Conservation (phyloP, 1,140 invertebrate species). For the Drosophila auraria region DNA sequence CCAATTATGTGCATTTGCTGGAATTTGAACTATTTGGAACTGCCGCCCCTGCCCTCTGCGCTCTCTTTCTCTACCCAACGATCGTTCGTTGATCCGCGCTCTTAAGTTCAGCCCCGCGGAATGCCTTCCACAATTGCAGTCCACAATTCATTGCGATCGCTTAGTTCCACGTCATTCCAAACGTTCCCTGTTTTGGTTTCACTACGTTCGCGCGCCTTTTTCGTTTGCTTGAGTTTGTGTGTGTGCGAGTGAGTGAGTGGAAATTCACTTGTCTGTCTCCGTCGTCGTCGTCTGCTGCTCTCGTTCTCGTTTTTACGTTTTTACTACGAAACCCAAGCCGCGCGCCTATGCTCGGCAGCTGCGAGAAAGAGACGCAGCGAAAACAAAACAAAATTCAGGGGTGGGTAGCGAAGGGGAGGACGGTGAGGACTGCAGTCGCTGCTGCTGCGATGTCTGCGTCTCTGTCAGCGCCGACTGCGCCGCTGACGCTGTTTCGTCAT, state of each 20-base stretch:
- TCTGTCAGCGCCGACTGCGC: not conserved
- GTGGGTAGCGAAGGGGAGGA: slow-evolving; percentile 24
- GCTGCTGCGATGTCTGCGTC: slow-evolving; percentile 19
- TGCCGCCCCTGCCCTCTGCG: not conserved
- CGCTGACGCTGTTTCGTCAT: slow-evolving; percentile 57
- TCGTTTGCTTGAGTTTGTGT: slow-evolving; percentile 11
- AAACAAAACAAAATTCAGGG: slow-evolving; percentile 76
- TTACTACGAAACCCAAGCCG: slow-evolving; percentile 69
- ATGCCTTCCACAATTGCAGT: slow-evolving; percentile 9
- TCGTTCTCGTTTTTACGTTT: slow-evolving; percentile 66
- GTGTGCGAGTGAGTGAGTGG: slow-evolving; percentile 42
- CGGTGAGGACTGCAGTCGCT: slow-evolving; percentile 28
- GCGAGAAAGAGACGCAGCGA: slow-evolving; percentile 64
- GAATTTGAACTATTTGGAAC: slow-evolving; percentile 45
- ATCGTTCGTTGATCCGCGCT: slow-evolving; percentile 33
- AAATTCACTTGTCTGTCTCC: slow-evolving; percentile 71
- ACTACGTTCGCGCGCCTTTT: slow-evolving; percentile 70
- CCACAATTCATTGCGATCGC: slow-evolving; percentile 42
- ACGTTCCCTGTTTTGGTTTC: slow-evolving; percentile 67
- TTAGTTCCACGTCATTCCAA: slow-evolving; percentile 39
- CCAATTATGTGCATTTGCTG: slow-evolving; percentile 36
- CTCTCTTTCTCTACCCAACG: not conserved
- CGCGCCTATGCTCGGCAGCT: not conserved
- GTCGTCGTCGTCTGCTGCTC: slow-evolving; percentile 31
- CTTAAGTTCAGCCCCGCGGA: slow-evolving; percentile 11